Evolutionary conservation across 1,140 invertebrate genomes (phyloP), one percentile per base, ranked within the genome.

Genomic region (fruit fly (Drosophila melanogaster)): DNA sequence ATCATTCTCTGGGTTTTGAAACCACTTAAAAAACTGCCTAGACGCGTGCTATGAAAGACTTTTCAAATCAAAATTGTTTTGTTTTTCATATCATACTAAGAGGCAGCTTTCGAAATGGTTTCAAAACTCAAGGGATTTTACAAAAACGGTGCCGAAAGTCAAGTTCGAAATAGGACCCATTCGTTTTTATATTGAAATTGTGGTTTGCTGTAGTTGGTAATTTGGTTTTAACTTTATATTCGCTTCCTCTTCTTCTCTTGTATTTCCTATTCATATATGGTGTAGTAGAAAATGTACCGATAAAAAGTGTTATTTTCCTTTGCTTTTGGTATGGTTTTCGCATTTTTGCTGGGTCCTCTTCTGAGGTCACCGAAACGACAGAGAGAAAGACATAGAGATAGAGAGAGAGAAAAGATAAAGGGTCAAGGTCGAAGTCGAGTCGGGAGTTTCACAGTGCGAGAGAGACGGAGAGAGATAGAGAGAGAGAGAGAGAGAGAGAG

Each of bases 261-360:
- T 77, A 69, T 74, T 69, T 75, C 62, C 62, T 77, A 75, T 75
- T 55, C 54, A 67, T 69, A 57, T 84, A 65, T 79, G 46, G 37
- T 85, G 62, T 66, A 85, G 81, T 85, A 85, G 77, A 85, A 85
- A 85, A 85, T 77, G 55, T 85, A 85, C 69, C 77, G 47, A 77
- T 80, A 59, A 77, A 85, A 77, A 77, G 66, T 79, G 77, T 75
- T 65, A 38, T 47, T 66, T 46, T 54, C 24, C 8, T 30, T 49
- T 49, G 46, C 14, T 30, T 69, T 54, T 66, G 15, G 30, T 43
- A 35, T 17, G 15, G 33, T 64, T 65, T 65, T 46, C 59, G 37
- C 54, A 41, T 62, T 46, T 46, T 35, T 62, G 43, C 22, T 65
- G 64, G 57, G 24, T 64, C 51, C 37, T 30, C 30, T 30, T 30